phyloP scores from a whole-genome alignment of 2,113 vertebrate genomes.

The Lasiurus borealis region DNA sequence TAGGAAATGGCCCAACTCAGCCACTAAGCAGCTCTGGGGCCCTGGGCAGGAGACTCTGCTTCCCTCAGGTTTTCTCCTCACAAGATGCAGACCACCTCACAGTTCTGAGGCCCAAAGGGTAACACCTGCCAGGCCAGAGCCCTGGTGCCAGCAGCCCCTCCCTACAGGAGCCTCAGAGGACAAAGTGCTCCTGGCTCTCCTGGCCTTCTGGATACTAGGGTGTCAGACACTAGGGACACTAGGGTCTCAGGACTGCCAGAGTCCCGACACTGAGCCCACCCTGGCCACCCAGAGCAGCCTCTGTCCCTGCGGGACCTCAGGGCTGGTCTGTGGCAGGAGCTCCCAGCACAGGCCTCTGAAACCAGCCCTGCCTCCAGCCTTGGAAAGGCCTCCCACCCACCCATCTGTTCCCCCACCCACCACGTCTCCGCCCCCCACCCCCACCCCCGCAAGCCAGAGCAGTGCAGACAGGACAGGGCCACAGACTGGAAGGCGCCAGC shows the following conservation, averaged over 20 bases:
- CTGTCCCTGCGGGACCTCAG: not conserved
- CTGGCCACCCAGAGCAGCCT: no score
- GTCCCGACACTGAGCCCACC: no score
- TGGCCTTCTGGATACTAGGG: not conserved
- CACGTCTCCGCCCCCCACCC: no score
- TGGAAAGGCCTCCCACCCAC: not conserved
- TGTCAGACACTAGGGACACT: no score
- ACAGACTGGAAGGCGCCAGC: conserved; percentile 82
- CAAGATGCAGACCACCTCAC: not conserved
- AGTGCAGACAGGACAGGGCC: conserved; percentile 5
- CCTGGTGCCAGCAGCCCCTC: not conserved
- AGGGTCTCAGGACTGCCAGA: no score
- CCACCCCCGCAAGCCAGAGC: not conserved
- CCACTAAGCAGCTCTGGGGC: not conserved
- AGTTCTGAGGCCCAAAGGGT: not conserved
- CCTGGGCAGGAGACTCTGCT: not conserved
- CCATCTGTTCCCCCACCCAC: not conserved
- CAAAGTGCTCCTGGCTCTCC: not conserved
- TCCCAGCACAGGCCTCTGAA: not conserved
- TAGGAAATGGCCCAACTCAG: not conserved
- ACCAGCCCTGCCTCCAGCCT: not conserved
- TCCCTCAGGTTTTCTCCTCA: not conserved
- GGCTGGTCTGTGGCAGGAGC: not conserved
- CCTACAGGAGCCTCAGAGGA: not conserved
- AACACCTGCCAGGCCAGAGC: not conserved